A percentile compares a stretch with the other conserved stretches of the same genome.
phyloP scores from a whole-genome alignment of 2,888 invertebrate genomes.

The Pristionchus fissidentatus region DNA sequence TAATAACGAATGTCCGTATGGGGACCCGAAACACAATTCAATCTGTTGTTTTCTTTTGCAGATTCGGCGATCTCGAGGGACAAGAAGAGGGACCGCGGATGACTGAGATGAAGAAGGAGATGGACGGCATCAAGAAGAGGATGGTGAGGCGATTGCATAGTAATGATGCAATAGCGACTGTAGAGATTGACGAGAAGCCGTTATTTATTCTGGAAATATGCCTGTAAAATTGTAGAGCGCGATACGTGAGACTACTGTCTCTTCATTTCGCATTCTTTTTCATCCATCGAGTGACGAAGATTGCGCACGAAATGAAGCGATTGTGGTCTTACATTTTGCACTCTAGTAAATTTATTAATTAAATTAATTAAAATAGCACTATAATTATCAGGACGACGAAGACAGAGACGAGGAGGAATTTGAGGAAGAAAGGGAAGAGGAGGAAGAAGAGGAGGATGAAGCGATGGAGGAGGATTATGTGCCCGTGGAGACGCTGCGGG shows the following conservation, averaged over 20 bases:
- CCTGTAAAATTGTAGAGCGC: neutral
- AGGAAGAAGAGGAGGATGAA: slow-evolving; percentile 54
- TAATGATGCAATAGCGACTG: neutral
- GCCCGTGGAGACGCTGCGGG: slow-evolving; percentile 58
- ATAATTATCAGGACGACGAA: slow-evolving; percentile 16
- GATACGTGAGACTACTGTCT: no score
- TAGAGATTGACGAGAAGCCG: neutral
- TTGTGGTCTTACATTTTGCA: no score
- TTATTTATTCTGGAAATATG: neutral
- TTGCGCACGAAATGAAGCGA: no score
- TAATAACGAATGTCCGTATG: no score
- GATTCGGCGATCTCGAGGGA: neutral
- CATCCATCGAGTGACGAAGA: neutral
- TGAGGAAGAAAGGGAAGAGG: slow-evolving; percentile 55
- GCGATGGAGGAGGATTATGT: slow-evolving; percentile 54
- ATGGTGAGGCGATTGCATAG: slow-evolving; percentile 42
- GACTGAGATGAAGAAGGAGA: slow-evolving; percentile 54
- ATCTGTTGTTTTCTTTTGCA: no score
- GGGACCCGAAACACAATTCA: no score
- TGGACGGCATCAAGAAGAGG: slow-evolving; percentile 53
- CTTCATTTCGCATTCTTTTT: neutral
- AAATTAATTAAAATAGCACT: neutral
- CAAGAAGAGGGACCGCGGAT: slow-evolving; percentile 1
- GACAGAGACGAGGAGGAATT: slow-evolving; percentile 42
- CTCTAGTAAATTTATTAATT: neutral